phyloP scores from a whole-genome alignment of 1,140 invertebrate species.

The Melipona quadrifasciata region DNA sequence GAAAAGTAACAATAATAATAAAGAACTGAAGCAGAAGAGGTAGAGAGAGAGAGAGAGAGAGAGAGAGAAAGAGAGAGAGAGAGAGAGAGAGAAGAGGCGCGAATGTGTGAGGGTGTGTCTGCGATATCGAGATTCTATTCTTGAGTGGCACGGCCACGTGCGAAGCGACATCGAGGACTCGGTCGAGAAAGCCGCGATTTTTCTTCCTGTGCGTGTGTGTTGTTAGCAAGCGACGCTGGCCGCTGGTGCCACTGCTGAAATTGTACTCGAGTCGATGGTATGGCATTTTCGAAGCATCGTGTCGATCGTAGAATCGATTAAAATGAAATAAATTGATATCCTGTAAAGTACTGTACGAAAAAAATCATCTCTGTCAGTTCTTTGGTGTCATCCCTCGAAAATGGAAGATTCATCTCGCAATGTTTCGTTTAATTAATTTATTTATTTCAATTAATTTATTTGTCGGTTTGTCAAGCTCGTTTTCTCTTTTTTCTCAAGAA shows the following conservation, averaged over 20 bases:
- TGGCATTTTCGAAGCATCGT: conserved; percentile 73
- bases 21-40: conserved; percentile 24
- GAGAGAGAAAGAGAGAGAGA: conserved; percentile 9
- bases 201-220: background rate
- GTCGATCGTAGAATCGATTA: conserved; percentile 74
- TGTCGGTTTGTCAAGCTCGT: background rate
- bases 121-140: conserved; percentile 25
- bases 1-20: conserved; percentile 31
- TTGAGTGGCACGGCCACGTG: conserved; percentile 24
- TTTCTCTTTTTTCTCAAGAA: background rate
- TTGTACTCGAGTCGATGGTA: conserved; percentile 69
- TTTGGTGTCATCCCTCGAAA: background rate
- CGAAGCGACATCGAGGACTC: conserved; percentile 3
- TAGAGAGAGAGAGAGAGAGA: conserved; percentile 5
- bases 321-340: conserved; percentile 75
- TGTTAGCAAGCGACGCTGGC: conserved; percentile 11
- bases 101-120: conserved; percentile 38
- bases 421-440: no score
- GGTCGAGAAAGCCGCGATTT: conserved; percentile 26
- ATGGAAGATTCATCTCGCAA: background rate
- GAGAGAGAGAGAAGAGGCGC: conserved; percentile 16
- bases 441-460: no score
- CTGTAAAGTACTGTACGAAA: conserved; percentile 59
- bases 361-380: background rate
- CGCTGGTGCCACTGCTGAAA: conserved; percentile 47